Evolutionary conservation across 2,113 vertebrate species (phyloP), one percentile per base, ranked within the genome.

Genomic region (Alligator sinensis): DNA sequence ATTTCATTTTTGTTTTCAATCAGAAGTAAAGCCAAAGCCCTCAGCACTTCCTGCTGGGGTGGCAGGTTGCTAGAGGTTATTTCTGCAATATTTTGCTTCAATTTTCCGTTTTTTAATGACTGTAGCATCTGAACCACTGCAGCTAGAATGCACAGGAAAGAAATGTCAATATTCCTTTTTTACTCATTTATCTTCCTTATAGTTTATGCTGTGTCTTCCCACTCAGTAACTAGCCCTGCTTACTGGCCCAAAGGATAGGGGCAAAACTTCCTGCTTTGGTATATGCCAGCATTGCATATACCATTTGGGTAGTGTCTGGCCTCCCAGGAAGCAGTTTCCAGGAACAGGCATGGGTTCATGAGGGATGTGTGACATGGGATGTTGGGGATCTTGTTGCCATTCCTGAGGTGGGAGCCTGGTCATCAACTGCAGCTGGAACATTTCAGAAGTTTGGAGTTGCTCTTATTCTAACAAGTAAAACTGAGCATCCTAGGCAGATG

Each of bases 1-100:
- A 99, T 97, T 88, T 98, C 97, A 12, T 96, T 97, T 96, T 98
- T 97, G 9, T 98, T 98, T 25, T 98, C 97, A 25, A 98, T 98
- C 30, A 99, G 98, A 72, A 99, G 98, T 78, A 98, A 96, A 90
- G 99, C 99, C 96, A 99, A 96, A 8, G 98, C 97, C 93, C 97
- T 96, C 86, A 99, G 96, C 17, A 98, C 98, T 96, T 98, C 97
- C 90, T 97, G 97, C 62, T 97, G 97, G 70, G 98, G 98, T 8
- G 98, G 98, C 68, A 99, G 98, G 81, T 95, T 96, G n/a, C 95
- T 96, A 84, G 97, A 95, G 2, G 97, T 96, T 63, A 99, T 98
- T 93, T 97, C 97, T 47, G 97, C 93, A 96, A 99, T 96, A 3
- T 98, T 98, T 82, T 97, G 97, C 7, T 98, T 94, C 95, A 98